Evolutionary conservation across 1,140 invertebrate species (phyloP).

Genomic region (Whitmania pigra): DNA sequence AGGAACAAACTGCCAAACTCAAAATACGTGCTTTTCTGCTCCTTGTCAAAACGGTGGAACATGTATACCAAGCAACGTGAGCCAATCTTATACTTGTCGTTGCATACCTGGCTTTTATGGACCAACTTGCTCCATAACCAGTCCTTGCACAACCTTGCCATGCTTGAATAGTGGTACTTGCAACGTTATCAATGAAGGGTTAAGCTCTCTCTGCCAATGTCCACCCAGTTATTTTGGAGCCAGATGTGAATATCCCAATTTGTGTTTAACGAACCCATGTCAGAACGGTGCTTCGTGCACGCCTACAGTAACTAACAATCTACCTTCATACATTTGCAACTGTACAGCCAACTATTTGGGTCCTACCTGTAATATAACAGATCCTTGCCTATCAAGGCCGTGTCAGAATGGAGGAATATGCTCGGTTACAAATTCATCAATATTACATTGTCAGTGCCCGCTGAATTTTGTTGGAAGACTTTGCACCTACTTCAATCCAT

Average conservation of each 20-base stretch:
- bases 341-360: slow-evolving; percentile 30
- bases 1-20: slow-evolving; percentile 11
- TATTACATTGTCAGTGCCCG: slow-evolving; percentile 25
- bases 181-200: background rate
- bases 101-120: slow-evolving; percentile 28
- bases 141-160: slow-evolving; percentile 11
- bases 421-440: background rate
- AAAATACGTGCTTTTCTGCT: slow-evolving; percentile 30
- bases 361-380: slow-evolving; percentile 25
- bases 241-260: slow-evolving; percentile 7
- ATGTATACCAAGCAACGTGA: slow-evolving; percentile 20
- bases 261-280: slow-evolving; percentile 11
- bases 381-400: slow-evolving; percentile 25
- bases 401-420: background rate
- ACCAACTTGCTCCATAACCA: background rate
- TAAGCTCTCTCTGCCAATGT: background rate
- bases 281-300: slow-evolving; percentile 23
- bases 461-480: slow-evolving; percentile 13
- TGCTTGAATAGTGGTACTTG: slow-evolving; percentile 16
- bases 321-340: slow-evolving; percentile 43
- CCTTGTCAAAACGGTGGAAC: slow-evolving; percentile 32
- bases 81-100: slow-evolving; percentile 33
- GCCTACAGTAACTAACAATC: slow-evolving; percentile 55
- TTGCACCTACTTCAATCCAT: slow-evolving; percentile 16
- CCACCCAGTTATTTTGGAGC: slow-evolving; percentile 4